Evolutionary conservation across 1,140 invertebrate genomes (phyloP).

Genomic region (Zeugodacus cucurbitae): DNA sequence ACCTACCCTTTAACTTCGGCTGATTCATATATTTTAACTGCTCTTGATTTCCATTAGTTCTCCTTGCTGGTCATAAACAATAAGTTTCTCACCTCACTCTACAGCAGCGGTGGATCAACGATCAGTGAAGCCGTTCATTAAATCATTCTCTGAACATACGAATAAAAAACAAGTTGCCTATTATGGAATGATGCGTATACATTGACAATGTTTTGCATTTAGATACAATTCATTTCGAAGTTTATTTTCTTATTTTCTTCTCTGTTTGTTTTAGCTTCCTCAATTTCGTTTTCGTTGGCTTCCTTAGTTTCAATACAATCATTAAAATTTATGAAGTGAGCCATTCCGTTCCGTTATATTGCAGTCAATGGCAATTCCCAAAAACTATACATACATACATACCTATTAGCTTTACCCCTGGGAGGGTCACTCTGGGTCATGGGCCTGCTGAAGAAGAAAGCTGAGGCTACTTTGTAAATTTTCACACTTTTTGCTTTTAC

Average conservation of each 20-base stretch:
- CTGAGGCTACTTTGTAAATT: not conserved
- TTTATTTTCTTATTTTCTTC: not conserved
- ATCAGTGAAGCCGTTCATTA: not conserved
- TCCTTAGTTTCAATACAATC: not conserved
- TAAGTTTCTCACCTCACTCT: not conserved
- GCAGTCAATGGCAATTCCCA: not conserved
- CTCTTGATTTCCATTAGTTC: too few relatives aligned
- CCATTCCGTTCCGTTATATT: not conserved
- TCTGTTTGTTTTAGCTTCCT: not conserved
- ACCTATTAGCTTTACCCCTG: not conserved
- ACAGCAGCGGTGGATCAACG: too few relatives aligned
- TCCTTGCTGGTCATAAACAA: not conserved
- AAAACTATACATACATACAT: not conserved
- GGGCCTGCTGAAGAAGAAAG: slow-evolving; percentile 28
- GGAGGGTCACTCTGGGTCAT: not conserved
- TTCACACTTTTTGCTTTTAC: not conserved
- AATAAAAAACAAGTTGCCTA: not conserved
- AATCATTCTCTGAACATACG: not conserved
- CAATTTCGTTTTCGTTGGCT: slow-evolving; percentile 10
- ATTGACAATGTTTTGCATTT: not conserved
- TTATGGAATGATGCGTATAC: not conserved
- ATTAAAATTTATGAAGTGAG: slow-evolving; percentile 14
- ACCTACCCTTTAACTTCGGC: too few relatives aligned
- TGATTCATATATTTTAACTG: too few relatives aligned
- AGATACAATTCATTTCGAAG: not conserved